Conservation (phyloP, 2,113 vertebrate species). For the Syrrhaptes paradoxus region DNA sequence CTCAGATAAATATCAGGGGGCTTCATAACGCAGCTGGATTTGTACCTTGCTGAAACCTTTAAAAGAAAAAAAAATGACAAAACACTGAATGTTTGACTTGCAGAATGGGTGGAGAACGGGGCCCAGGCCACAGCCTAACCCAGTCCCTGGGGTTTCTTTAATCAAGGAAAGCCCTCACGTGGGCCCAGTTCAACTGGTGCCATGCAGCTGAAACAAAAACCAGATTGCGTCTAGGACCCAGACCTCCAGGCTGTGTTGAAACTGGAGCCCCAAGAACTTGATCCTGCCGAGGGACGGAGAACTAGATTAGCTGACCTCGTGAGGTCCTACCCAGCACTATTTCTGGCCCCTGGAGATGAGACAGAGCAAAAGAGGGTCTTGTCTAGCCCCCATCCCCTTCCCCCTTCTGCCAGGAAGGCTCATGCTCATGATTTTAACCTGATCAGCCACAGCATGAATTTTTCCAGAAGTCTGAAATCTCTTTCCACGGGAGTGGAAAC, state of each 20-base stretch:
- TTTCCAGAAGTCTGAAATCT: background rate
- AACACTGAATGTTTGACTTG: background rate
- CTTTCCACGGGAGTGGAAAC: background rate
- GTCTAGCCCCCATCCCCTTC: background rate
- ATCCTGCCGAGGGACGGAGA: background rate
- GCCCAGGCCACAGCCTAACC: background rate
- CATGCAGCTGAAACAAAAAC: background rate
- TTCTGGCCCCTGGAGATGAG: background rate
- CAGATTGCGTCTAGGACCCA: background rate
- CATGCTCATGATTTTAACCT: rapidly evolving
- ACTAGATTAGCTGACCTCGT: background rate
- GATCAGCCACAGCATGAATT: background rate
- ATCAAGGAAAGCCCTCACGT: background rate
- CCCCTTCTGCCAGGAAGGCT: background rate
- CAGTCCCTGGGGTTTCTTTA: background rate
- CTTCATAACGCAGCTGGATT: background rate
- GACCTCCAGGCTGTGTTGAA: background rate
- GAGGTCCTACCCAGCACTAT: background rate
- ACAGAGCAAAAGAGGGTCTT: background rate
- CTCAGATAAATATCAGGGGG: background rate
- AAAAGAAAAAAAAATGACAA: background rate
- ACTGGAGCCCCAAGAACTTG: background rate
- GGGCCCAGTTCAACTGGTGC: background rate
- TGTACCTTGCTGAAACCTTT: background rate
- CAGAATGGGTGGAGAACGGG: background rate